These are phyloP conservation scores for Rhynchophorus ferrugineus DNA, from an alignment of 1,140 invertebrate species.

Conservation along the genomic window DNA sequence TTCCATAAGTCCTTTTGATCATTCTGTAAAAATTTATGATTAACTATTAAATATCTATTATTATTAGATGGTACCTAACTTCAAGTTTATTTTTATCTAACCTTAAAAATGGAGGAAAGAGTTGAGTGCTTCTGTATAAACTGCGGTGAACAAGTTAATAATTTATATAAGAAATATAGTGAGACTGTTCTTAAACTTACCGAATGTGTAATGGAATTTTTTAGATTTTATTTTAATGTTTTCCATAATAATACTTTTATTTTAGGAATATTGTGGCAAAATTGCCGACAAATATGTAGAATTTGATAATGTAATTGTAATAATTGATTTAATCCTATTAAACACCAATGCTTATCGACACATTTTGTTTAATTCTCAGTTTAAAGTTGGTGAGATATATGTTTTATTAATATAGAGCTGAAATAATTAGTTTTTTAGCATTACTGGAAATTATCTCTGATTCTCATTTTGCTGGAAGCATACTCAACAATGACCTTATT, in stretches of 20 bases:
- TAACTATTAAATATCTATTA: too few relatives aligned
- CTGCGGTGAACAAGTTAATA: constrained; percentile 52
- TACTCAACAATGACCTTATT: constrained; percentile 47
- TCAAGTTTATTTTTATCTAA: not conserved
- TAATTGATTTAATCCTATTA: constrained; percentile 73
- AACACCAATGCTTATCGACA: constrained; percentile 75
- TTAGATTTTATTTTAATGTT: constrained; percentile 9
- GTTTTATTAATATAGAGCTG: constrained; percentile 18
- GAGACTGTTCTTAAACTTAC: constrained; percentile 60
- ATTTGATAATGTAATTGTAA: constrained; percentile 74
- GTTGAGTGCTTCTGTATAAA: constrained; percentile 53
- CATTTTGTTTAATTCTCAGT: constrained; percentile 68
- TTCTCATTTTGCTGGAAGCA: constrained; percentile 51
- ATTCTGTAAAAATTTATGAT: too few relatives aligned
- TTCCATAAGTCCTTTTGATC: too few relatives aligned
- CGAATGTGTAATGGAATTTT: constrained; percentile 58
- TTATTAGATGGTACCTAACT: not conserved
- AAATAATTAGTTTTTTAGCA: constrained; percentile 41
- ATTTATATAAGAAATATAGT: constrained; percentile 59
- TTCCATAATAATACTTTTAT: constrained; percentile 26
- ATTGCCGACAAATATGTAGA: constrained; percentile 84
- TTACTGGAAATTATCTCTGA: constrained; percentile 54
- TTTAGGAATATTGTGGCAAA: constrained; percentile 62
- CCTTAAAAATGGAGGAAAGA: not conserved
- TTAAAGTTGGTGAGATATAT: constrained; percentile 46